Evolutionary conservation across 2,797 vertebrate genomes (phyloP).

Genomic region (Microchirus variegatus): DNA sequence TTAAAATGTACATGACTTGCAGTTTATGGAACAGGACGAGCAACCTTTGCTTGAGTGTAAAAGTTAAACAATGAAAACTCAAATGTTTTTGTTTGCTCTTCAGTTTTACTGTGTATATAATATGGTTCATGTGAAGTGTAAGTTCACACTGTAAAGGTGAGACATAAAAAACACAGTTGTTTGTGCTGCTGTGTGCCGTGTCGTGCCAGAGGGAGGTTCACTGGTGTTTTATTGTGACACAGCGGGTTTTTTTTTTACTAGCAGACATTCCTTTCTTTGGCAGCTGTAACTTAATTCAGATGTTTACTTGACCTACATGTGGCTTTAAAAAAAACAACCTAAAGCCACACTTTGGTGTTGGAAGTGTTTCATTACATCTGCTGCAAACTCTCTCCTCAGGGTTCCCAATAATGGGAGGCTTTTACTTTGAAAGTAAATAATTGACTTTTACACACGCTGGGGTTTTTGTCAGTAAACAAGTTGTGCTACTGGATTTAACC

Average conservation of each 20-base stretch:
- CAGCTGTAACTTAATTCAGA: conserved; percentile 30
- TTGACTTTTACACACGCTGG: conserved; percentile 1
- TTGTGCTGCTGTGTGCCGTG: no score
- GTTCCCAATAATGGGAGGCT: background rate
- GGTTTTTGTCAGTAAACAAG: conserved; percentile 1
- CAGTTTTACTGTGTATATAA: no score
- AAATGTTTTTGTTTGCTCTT: no score
- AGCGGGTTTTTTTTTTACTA: conserved; percentile 29
- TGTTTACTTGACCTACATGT: conserved; percentile 20
- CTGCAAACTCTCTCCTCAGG: background rate
- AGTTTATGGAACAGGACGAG: no score
- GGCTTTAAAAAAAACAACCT: conserved; percentile 2
- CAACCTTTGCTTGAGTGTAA: no score
- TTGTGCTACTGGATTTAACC: background rate
- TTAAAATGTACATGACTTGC: no score
- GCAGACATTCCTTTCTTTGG: conserved; percentile 13
- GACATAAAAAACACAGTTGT: no score
- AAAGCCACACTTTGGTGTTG: background rate
- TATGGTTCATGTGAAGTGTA: no score
- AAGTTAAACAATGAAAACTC: no score
- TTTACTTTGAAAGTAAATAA: conserved; percentile 19
- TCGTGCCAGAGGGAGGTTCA: conserved; percentile 32
- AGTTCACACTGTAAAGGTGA: no score
- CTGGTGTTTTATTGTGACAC: conserved; percentile 24
- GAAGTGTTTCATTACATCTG: conserved; percentile 2